Conservation (phyloP, 2,888 invertebrate species). For the Drosophila anomalipes region DNA sequence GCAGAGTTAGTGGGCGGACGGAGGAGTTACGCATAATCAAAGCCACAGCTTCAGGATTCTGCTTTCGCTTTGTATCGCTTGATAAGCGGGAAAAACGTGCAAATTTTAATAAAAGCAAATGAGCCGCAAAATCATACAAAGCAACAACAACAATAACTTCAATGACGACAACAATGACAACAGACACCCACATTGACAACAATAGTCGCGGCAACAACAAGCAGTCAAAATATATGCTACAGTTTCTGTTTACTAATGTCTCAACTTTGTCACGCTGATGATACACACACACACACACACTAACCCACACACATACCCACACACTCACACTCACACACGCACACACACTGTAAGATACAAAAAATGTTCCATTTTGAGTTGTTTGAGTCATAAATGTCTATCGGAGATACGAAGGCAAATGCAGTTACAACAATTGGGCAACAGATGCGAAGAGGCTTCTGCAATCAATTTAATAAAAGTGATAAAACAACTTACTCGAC, state of each 20-base stretch:
- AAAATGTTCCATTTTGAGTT: constrained; percentile 20
- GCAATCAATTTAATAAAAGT: not conserved
- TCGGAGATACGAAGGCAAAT: not conserved
- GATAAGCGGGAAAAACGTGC: constrained; percentile 78
- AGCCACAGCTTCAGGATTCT: constrained; percentile 47
- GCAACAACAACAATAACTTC: constrained; percentile 25
- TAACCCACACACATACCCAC: constrained; percentile 1
- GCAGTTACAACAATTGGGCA: not conserved
- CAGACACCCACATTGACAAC: constrained; percentile 13
- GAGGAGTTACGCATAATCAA: constrained; percentile 65
- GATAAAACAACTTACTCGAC: not conserved
- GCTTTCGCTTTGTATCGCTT: constrained; percentile 44
- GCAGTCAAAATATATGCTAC: constrained; percentile 49
- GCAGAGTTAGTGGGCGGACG: not conserved
- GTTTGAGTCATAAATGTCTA: not conserved
- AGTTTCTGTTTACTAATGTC: constrained; percentile 66
- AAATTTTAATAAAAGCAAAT: constrained; percentile 78
- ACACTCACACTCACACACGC: not conserved
- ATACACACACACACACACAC: not conserved
- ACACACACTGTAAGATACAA: constrained; percentile 20
- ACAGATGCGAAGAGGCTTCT: not conserved
- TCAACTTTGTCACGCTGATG: constrained; percentile 67
- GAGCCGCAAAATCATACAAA: constrained; percentile 78
- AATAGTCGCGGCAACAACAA: constrained; percentile 16
- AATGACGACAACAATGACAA: constrained; percentile 10